Conservation (phyloP, 2,113 vertebrate species). For the Trochalopteron elliotii region DNA sequence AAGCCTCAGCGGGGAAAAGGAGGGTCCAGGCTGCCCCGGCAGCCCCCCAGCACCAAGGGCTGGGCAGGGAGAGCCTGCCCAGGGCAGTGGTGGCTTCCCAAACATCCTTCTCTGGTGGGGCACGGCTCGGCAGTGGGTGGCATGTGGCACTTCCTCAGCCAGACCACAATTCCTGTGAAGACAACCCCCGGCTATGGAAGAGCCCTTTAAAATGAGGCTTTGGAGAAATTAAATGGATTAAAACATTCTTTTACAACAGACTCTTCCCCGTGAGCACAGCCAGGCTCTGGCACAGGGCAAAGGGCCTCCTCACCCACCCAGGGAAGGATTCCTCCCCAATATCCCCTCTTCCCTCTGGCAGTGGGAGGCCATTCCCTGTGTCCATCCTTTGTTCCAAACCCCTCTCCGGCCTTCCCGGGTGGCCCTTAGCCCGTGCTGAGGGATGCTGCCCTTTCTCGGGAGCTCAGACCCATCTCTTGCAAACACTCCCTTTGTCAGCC, state of each 20-base stretch:
- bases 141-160: fast-evolving
- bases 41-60: background rate
- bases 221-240: background rate
- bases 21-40: fast-evolving
- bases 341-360: background rate
- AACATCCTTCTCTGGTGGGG: background rate
- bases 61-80: background rate
- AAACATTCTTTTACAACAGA: background rate
- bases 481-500: background rate
- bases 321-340: fast-evolving
- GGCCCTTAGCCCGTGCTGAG: fast-evolving
- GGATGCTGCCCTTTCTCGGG: fast-evolving
- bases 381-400: background rate
- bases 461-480: background rate
- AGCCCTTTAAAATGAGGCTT: background rate
- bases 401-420: background rate
- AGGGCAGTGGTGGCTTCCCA: fast-evolving
- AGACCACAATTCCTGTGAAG: fast-evolving
- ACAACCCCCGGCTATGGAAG: background rate
- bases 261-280: background rate
- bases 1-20: fast-evolving
- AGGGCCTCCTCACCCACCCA: background rate
- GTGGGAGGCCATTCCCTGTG: background rate
- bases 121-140: background rate
- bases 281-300: background rate